These are phyloP conservation scores for Lamellibrachia luymesi DNA, from an alignment of 1,140 invertebrate genomes.

Conservation along the genomic window DNA sequence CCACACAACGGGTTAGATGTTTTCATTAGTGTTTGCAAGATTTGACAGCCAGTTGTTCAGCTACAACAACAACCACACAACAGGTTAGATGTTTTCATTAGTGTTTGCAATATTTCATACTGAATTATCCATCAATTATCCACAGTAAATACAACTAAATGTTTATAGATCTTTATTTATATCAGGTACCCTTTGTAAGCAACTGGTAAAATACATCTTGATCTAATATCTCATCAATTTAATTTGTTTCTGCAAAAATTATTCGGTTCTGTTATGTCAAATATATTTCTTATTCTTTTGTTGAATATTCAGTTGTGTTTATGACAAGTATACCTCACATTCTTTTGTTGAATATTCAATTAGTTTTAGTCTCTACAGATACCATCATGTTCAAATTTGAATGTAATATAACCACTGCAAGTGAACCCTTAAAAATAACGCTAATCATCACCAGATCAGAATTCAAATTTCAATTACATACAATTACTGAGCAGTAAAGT, in stretches of 20 bases:
- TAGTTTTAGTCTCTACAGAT: too few species aligned
- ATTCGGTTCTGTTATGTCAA: not conserved
- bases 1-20: not conserved
- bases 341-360: too few species aligned
- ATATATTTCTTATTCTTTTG: too few species aligned
- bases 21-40: too few species aligned
- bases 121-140: not conserved
- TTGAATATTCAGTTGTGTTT: not conserved
- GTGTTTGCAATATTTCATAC: not conserved
- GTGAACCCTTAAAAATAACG: not conserved
- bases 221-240: not conserved
- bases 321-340: not conserved
- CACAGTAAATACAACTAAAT: not conserved
- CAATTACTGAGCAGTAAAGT: not conserved
- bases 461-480: not conserved
- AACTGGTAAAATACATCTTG: not conserved
- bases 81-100: not conserved
- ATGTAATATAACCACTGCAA: not conserved
- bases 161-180: too few species aligned
- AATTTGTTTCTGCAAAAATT: not conserved
- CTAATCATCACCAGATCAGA: not conserved
- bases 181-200: not conserved
- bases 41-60: constrained; percentile 89
- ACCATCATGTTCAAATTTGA: too few species aligned
- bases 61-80: constrained; percentile 37